phyloP scores from a whole-genome alignment of 2,888 invertebrate species.

The Oscheius sp. region DNA sequence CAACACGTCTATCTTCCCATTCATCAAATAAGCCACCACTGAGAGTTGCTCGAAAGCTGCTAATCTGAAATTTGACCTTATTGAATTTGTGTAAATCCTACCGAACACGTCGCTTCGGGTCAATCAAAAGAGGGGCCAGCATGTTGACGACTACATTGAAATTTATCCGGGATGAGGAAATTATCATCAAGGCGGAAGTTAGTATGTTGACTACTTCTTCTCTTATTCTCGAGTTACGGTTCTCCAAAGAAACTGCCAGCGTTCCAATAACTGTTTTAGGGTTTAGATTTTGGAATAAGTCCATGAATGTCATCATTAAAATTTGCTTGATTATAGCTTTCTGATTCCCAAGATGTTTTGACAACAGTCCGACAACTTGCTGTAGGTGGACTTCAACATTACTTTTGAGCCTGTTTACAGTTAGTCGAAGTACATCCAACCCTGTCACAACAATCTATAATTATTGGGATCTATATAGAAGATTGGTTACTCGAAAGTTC shows the following conservation, averaged over 20 bases:
- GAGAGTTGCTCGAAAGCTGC: conserved; percentile 84
- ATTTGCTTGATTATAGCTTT: conserved; percentile 73
- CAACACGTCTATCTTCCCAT: conserved; percentile 76
- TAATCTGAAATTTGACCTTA: conserved; percentile 65
- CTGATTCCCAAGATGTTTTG: conserved; percentile 73
- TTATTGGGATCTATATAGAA: background rate
- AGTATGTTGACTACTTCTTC: conserved; percentile 81
- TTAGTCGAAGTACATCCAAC: conserved; percentile 72
- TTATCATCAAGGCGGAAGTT: conserved; percentile 81
- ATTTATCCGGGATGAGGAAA: conserved; percentile 82
- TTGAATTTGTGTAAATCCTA: conserved; percentile 15
- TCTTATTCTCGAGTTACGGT: conserved; percentile 76
- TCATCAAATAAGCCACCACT: conserved; percentile 80
- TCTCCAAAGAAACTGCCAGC: conserved; percentile 73
- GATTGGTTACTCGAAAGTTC: conserved; percentile 72
- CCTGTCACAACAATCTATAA: conserved; percentile 72
- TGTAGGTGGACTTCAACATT: conserved; percentile 56
- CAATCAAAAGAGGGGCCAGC: conserved; percentile 74
- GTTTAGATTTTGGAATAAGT: conserved; percentile 73
- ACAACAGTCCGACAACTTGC: conserved; percentile 72
- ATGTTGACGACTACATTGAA: conserved; percentile 72
- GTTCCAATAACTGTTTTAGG: conserved; percentile 75
- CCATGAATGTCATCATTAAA: conserved; percentile 73
- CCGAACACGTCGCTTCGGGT: conserved; percentile 80
- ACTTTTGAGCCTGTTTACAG: conserved; percentile 72